Evolutionary conservation across 2,113 vertebrate species (phyloP), one percentile per base, ranked within the genome.

Genomic region (Acanthochromis polyacanthus): DNA sequence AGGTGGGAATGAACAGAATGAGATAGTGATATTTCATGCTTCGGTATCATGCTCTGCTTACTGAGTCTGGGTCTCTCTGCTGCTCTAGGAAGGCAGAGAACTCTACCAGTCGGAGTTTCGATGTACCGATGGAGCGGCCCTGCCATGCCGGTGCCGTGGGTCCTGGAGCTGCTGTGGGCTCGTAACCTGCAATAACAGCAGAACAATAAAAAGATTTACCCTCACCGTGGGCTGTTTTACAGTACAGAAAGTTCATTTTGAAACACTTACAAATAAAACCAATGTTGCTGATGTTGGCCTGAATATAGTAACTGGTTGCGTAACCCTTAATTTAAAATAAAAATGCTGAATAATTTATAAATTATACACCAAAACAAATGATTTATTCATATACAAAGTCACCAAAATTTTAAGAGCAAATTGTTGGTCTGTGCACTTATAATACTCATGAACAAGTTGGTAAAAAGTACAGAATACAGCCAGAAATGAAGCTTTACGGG

Each of bases 71-170:
- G 92, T 99, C 97, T 93, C 97, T 95, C 89, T 98, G 97, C 82
- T 99, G 98, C 86, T 99, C 98, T 28, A 99, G 95, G 87, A 99
- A 99, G 87, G 98, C 98, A 0, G 97, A 98, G 80, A 99, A 99
- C 88, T 99, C 98, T 86, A 99, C 97, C 88, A 97, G 95, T 86
- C 97, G 93, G 87, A 99, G 98, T 92, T 99, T 99, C 72, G 97
- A 97, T 63, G 98, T 99, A 73, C 98, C 98, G 60, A 99, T 98
- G 8, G 98, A 99, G 71, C 98, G 96, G 50, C 98, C 98, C 91
- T 99, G 98, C 98, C 98, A 99, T 0, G 97, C 98, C 25, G 98
- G 98, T 66, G 97, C 96, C 0, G 97, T 97, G 70, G 97, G 97
- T 32, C 96, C 94, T 78, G 97, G 96, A 90, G 96, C 95, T 45